Conservation (phyloP, 1,140 invertebrate species). For the Tachypleus tridentatus region DNA sequence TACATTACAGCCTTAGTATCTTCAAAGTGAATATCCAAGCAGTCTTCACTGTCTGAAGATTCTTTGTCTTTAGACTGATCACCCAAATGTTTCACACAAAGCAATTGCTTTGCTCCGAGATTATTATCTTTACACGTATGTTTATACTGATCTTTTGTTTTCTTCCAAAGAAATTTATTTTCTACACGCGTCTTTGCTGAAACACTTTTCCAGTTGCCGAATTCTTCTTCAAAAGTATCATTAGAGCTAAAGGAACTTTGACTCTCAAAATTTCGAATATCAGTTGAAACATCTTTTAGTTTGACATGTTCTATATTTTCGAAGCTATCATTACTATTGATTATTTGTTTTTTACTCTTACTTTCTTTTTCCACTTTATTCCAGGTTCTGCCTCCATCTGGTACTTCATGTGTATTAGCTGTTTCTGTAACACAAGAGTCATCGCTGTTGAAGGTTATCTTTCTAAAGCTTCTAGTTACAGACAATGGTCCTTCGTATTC, state of each 20-base stretch:
- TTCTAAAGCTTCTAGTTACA: conserved; percentile 26
- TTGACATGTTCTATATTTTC: conserved; percentile 15
- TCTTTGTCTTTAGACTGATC: conserved; percentile 11
- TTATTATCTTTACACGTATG: not conserved
- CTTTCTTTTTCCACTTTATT: conserved; percentile 27
- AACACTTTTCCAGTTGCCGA: conserved; percentile 23
- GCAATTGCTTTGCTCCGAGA: not conserved
- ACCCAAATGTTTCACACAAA: not conserved
- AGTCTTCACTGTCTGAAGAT: conserved; percentile 18
- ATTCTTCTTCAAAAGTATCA: conserved; percentile 28
- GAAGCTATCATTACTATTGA: conserved; percentile 13
- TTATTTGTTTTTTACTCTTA: conserved; percentile 20
- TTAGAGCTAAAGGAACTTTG: conserved; percentile 25
- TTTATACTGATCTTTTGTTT: no score
- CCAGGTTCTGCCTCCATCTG: conserved; percentile 21
- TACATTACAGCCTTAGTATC: conserved; percentile 16
- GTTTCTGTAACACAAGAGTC: conserved; percentile 27
- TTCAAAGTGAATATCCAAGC: conserved; percentile 15
- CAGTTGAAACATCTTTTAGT: conserved; percentile 6
- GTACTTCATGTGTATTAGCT: conserved; percentile 23
- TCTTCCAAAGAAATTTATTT: conserved; percentile 13
- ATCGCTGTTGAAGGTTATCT: conserved; percentile 28
- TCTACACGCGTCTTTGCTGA: conserved; percentile 9
- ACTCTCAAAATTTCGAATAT: conserved; percentile 21
- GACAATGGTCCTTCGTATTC: conserved; percentile 13